These are phyloP conservation scores for Paratilapia polleni DNA, from an alignment of 2,113 vertebrate species.

Conservation along the genomic window DNA sequence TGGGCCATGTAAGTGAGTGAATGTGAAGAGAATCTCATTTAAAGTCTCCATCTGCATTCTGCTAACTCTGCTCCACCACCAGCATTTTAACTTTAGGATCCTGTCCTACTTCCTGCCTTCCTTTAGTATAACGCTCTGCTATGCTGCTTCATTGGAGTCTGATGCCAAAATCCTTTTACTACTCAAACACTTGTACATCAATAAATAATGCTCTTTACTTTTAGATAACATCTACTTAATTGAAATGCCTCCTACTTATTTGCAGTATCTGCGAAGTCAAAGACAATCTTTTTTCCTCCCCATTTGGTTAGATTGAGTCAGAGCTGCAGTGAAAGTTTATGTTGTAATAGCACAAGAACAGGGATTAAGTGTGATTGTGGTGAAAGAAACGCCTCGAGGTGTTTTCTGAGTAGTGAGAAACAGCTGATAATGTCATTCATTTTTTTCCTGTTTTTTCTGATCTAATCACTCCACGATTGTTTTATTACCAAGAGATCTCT, in stretches of 20 bases:
- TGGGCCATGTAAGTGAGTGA: neutral
- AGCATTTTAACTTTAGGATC: too few species aligned
- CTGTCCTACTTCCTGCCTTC: neutral
- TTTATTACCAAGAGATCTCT: constrained; percentile 64
- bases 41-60: too few species aligned
- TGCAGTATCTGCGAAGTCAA: neutral
- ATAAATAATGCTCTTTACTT: neutral
- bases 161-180: neutral
- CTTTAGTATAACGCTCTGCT: neutral
- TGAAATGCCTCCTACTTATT: neutral
- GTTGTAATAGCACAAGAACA: constrained; percentile 9
- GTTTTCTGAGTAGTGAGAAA: constrained; percentile 39
- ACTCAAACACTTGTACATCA: neutral
- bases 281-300: neutral
- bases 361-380: constrained; percentile 23
- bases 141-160: neutral
- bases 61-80: too few species aligned
- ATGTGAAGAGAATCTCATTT: neutral
- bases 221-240: neutral
- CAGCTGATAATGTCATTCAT: constrained; percentile 21
- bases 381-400: constrained; percentile 27
- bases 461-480: constrained; percentile 49
- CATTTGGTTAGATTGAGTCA: neutral
- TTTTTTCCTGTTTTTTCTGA: constrained; percentile 20
- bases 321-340: constrained; percentile 18